Conservation (phyloP, 2,888 invertebrate species). For the Rutpela maculata region DNA sequence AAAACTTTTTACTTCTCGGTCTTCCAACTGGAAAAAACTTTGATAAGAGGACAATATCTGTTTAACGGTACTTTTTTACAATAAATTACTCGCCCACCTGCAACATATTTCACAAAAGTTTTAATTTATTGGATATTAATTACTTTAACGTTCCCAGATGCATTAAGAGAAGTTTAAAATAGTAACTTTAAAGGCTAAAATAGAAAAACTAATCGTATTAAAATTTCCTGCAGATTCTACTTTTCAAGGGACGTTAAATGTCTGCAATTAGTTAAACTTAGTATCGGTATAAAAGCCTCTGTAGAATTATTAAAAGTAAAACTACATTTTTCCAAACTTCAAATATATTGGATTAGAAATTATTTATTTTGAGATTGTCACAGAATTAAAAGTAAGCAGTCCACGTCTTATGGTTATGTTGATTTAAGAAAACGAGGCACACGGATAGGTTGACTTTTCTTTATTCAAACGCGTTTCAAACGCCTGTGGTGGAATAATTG, state of each 20-base stretch:
- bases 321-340: no score
- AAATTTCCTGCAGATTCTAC: constrained; percentile 15
- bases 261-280: constrained; percentile 12
- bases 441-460: no score
- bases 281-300: not conserved
- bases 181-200: constrained; percentile 10
- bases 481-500: no score
- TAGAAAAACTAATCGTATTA: constrained; percentile 20
- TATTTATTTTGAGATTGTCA: no score
- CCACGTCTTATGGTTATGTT: no score
- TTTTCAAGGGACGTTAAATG: not conserved
- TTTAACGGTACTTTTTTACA: constrained; percentile 17
- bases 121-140: constrained; percentile 40
- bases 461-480: no score
- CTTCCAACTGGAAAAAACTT: constrained; percentile 17
- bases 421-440: no score
- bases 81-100: constrained; percentile 35
- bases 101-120: constrained; percentile 26
- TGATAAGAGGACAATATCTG: constrained; percentile 39
- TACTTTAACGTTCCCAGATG: constrained; percentile 32
- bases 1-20: constrained; percentile 50
- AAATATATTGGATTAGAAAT: no score
- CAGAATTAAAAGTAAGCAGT: no score
- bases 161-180: constrained; percentile 25
- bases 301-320: no score